A percentile compares a stretch with the other conserved stretches of the same genome.
phyloP scores from a whole-genome alignment of 2,888 invertebrate genomes.

The Acheta domesticus region DNA sequence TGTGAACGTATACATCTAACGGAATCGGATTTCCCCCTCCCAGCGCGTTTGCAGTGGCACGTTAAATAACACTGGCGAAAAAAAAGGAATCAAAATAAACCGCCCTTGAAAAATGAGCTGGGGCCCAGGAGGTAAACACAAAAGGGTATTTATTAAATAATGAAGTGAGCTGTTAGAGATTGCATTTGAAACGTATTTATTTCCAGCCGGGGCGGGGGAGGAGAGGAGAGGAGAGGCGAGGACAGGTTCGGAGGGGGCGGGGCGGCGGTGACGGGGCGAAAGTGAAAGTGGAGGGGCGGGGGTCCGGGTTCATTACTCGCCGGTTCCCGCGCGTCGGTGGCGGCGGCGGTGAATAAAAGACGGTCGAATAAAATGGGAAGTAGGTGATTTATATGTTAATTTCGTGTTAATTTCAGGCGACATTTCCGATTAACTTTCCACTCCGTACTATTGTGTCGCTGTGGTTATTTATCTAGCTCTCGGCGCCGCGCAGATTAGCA shows the following conservation, averaged over 20 bases:
- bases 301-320: not conserved
- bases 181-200: not conserved
- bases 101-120: not conserved
- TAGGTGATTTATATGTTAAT: conserved; percentile 11
- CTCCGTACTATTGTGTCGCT: conserved; percentile 18
- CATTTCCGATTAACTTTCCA: not conserved
- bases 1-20: not conserved
- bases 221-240: not conserved
- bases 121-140: not conserved
- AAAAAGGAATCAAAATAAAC: not conserved
- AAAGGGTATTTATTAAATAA: not conserved
- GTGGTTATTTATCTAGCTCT: conserved; percentile 18
- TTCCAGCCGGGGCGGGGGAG: not conserved
- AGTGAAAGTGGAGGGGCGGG: not conserved
- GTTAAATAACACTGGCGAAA: not conserved
- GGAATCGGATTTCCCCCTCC: not conserved
- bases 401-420: conserved; percentile 1
- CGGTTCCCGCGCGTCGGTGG: not conserved
- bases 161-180: not conserved
- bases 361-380: conserved; percentile 8
- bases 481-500: conserved; percentile 1
- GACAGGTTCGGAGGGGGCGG: not conserved
- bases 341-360: not conserved
- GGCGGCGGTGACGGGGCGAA: not conserved
- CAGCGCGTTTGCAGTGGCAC: not conserved